Evolutionary conservation across 2,888 invertebrate species (phyloP), one percentile per base, ranked within the genome.

Genomic region (Poecilobothrus nobilitatus): DNA sequence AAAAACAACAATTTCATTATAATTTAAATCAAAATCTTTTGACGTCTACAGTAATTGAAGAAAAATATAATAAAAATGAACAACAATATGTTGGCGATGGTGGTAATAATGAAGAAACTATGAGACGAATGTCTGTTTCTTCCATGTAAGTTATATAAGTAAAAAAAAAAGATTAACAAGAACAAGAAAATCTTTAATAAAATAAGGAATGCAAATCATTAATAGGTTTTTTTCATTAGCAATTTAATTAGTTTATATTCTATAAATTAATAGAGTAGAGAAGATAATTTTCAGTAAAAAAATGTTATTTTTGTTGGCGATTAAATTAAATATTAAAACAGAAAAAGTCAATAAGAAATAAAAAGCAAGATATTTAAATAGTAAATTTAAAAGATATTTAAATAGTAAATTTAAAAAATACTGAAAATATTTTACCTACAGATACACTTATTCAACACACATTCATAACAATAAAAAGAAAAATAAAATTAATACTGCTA

Each of bases 41-140:
- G 8, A 37, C 65, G 20, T 33, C 65, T n/a, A 34, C 65, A 37
- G 20, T 18, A 20, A 12, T 10, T 34, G 15, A 65, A 34, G 20
- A 37, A 70, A n/a, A 66, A 67, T 27, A 70, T 68, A 12, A 67
- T 66, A 20, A 41, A 44, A 63, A 67, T 67, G 21, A 33, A 74
- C 73, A 75, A 73, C 74, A 27, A 27, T 27, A 27, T 27, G 73
- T 73, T 74, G 74, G 75, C 74, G 74, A 75, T 72, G 74, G 73
- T 74, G 74, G 73, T 74, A 74, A 74, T 71, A 74, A 71, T 73
- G 73, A 73, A 73, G 74, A 71, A 73, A 73, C 73, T 70, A 72
- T 73, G 70, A 70, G 67, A 69, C 71, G 75, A 72, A 71, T 73
- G 72, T 72, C 73, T 72, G 70, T 74, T 73, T 73, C 73, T 75